Evolutionary conservation across 2,797 vertebrate species (phyloP).

Genomic region (Margarornis squamiger): DNA sequence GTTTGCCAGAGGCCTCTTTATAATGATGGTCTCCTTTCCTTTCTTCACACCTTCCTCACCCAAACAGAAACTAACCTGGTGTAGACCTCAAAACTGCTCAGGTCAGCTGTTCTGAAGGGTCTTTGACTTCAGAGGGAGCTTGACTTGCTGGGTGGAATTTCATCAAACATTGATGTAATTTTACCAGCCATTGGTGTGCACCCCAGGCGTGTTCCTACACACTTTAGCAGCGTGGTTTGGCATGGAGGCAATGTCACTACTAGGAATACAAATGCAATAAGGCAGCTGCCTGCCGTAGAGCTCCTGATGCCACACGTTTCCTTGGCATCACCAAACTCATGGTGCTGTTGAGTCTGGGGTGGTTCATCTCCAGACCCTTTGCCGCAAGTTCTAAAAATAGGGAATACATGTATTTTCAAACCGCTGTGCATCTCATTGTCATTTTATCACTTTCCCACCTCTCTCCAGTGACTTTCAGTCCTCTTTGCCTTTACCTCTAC

Average conservation of each 20-base stretch:
- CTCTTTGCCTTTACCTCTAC: not conserved
- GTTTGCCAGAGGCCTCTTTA: not conserved
- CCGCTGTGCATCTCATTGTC: not conserved
- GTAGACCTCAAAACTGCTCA: not conserved
- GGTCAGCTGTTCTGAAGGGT: not conserved
- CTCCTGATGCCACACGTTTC: accelerated
- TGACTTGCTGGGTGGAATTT: not conserved
- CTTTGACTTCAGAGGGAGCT: accelerated
- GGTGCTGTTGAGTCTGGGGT: not conserved
- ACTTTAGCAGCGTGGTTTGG: not conserved
- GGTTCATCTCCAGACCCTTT: not conserved
- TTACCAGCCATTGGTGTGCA: not conserved
- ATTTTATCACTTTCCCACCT: not conserved
- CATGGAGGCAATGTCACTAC: accelerated
- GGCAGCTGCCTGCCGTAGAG: not conserved
- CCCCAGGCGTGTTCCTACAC: accelerated
- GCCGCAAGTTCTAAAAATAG: not conserved
- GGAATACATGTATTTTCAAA: not conserved
- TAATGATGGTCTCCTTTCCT: not conserved
- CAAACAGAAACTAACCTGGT: not conserved
- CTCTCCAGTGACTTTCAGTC: not conserved
- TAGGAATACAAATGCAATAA: not conserved
- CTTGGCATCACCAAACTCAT: too few species aligned
- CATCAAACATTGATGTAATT: too few species aligned
- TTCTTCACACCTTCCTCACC: not conserved